Base-by-base conservation (phyloP, 2,888 invertebrate genomes). In the Caenorhabditis sp. region DNA sequence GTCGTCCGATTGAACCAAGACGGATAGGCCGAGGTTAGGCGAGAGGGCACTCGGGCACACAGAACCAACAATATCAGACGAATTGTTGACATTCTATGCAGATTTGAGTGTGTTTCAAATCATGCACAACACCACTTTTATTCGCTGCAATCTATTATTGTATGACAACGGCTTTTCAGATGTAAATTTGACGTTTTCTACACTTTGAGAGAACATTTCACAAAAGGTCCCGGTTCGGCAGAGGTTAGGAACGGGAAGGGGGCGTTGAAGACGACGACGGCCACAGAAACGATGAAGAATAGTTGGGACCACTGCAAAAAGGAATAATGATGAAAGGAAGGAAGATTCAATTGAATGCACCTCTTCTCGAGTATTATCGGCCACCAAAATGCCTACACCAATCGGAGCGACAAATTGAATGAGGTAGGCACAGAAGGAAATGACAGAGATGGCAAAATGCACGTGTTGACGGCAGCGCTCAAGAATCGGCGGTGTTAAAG, bases 381-480 rank as follows among this genome's bases (percentile, higher is more conserved):
- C 46, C 6, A 63, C 71, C 11, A 83, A 30, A 4, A 66, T 43
- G 4, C 78, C 78, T 0, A 83, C 81, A 17, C 68, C 30, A 13
- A 79, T 63, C 0, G 83, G 83, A 13, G 78, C 58, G 0, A 76
- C 46, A 7, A 83, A 75, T n/a, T 68, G 72, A 20, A 63, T 62
- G 7, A 78, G 6, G 24, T 79, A 80, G 6, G 66, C 50, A 11
- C 58, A 32, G 30, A 73, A 35, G 6, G 73, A 65, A 6, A 65
- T 43, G 0, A 59, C 72, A 7, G 78, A 65, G 56, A 83, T 71
- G 1, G 81, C 74, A 45, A 83, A 81, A 32, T 79, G 81, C 15
- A 58, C 58, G 17, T 73, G 63, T 53, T 73, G 65, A 8, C 63
- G 59, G 50, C 73, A 73, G 3, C 73, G 22, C 73, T 73, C 37